phyloP scores from a whole-genome alignment of 2,888 invertebrate species.

The Cenopis cana region DNA sequence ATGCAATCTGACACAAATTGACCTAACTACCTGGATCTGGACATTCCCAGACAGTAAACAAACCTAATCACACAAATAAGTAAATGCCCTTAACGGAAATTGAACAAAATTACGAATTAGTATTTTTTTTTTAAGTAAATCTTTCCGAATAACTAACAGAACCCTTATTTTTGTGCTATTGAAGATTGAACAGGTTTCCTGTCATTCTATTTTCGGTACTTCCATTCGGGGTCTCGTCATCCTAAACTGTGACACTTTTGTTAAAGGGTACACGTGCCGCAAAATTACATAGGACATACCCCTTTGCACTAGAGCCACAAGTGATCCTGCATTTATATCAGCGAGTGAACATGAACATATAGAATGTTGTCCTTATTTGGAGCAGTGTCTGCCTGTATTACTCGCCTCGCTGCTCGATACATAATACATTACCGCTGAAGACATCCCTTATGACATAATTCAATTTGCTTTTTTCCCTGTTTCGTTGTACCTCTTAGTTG shows the following conservation, averaged over 20 bases:
- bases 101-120: no score
- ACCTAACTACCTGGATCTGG: no score
- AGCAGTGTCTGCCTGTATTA: conserved; percentile 12
- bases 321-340: background rate
- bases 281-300: no score
- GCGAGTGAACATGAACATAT: background rate
- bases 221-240: background rate
- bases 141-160: background rate
- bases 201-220: background rate
- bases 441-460: conserved; percentile 23
- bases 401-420: conserved; percentile 12
- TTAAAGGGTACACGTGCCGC: no score
- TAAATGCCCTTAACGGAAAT: no score
- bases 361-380: background rate
- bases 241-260: background rate
- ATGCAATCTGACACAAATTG: no score
- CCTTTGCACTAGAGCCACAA: background rate
- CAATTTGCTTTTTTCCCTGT: conserved; percentile 19
- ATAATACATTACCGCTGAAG: conserved; percentile 20
- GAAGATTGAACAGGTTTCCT: no score
- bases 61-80: no score
- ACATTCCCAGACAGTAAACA: no score
- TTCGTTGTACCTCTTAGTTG: background rate
- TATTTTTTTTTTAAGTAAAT: no score
- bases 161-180: background rate